Evolutionary conservation across 2,113 vertebrate species (phyloP).

Genomic region (Danionella cerebrum): DNA sequence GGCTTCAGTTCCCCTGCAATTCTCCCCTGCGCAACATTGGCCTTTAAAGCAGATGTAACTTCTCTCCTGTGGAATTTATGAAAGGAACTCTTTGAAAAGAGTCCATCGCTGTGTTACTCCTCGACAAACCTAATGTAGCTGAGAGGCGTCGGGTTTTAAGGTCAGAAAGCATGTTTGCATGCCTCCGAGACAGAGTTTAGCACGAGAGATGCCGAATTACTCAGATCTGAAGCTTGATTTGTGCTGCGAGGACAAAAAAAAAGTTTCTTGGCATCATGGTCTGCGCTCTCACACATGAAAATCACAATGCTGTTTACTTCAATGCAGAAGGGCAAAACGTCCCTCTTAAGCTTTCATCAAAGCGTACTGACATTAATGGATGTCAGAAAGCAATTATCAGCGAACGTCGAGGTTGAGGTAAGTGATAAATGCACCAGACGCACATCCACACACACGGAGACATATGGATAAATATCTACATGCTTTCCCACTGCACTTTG

Average conservation of each 20-base stretch:
- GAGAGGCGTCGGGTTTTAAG: not conserved
- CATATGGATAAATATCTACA: not conserved
- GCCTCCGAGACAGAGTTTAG: not conserved
- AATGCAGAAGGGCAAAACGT: not conserved
- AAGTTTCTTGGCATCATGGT: too few relatives aligned
- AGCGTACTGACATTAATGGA: conserved; percentile 18
- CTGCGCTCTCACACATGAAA: not conserved
- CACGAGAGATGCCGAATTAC: not conserved
- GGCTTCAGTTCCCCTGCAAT: conserved; percentile 9
- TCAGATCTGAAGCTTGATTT: not conserved
- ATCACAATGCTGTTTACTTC: conserved; percentile 5
- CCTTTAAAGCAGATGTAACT: conserved; percentile 30
- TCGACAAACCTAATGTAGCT: not conserved
- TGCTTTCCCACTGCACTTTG: not conserved
- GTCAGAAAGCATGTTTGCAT: not conserved
- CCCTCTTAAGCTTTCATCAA: not conserved
- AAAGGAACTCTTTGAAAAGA: conserved; percentile 1
- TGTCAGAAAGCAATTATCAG: conserved; percentile 26
- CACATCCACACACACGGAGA: not conserved
- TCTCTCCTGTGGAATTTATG: conserved; percentile 7
- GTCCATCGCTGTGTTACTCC: not conserved
- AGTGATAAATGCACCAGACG: conserved; percentile 14
- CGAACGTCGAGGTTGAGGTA: conserved; percentile 5
- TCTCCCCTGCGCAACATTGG: conserved; percentile 1
- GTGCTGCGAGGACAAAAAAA: not conserved